phyloP scores from a whole-genome alignment of 2,113 vertebrate species.

The Colistium nudipinnis region DNA sequence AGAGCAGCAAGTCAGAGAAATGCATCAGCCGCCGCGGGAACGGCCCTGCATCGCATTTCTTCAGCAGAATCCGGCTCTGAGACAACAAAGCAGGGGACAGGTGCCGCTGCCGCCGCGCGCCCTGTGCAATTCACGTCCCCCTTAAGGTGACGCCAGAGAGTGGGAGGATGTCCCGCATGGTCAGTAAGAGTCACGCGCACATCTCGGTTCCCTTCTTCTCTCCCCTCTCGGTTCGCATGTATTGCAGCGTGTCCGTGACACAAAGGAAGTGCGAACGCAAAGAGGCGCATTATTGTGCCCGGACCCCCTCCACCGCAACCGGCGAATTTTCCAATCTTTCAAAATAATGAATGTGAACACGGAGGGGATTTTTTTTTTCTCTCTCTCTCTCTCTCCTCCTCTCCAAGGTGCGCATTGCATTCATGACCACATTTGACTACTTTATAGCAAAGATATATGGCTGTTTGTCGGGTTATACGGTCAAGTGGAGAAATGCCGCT shows the following conservation, averaged over 20 bases:
- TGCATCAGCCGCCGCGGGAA: constrained; percentile 19
- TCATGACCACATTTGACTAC: not conserved
- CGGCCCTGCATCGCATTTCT: constrained; percentile 16
- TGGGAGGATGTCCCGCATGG: not conserved
- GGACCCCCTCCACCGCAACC: not conserved
- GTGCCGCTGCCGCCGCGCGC: constrained; percentile 2
- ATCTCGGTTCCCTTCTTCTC: constrained; percentile 2
- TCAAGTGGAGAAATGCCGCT: constrained; percentile 54
- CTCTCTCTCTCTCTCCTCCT: too few relatives aligned
- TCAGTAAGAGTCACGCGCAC: not conserved
- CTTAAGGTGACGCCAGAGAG: not conserved
- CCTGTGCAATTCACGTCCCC: not conserved
- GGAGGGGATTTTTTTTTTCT: not conserved
- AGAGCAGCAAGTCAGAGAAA: constrained; percentile 18
- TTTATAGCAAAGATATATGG: not conserved
- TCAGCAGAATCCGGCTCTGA: constrained; percentile 17
- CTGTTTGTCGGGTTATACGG: constrained; percentile 2
- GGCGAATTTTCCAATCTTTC: not conserved
- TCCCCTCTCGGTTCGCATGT: not conserved
- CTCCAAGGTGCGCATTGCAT: not conserved
- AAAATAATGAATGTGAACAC: constrained; percentile 4
- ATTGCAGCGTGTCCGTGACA: not conserved
- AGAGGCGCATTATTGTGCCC: not conserved
- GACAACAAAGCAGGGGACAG: constrained; percentile 20
- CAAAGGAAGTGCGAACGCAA: not conserved